Evolutionary conservation across 2,888 invertebrate species (phyloP).

Genomic region (Acrobasis suavella): DNA sequence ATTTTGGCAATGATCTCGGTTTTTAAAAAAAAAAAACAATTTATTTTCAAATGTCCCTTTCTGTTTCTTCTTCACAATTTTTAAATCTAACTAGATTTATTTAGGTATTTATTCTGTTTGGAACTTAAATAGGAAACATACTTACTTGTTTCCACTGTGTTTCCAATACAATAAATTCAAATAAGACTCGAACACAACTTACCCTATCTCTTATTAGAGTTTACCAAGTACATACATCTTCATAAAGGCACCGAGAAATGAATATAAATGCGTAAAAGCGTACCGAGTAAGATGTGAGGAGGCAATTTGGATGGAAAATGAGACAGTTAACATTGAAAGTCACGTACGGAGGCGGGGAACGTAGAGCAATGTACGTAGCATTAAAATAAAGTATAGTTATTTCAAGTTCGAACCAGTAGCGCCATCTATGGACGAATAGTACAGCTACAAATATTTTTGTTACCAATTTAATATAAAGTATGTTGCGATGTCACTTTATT

Average conservation of each 20-base stretch:
- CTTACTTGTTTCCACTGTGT: not conserved
- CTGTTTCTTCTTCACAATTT: too few relatives aligned
- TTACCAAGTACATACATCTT: constrained; percentile 61
- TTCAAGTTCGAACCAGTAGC: constrained; percentile 38
- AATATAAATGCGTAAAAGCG: constrained; percentile 69
- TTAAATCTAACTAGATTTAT: too few relatives aligned
- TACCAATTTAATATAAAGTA: not conserved
- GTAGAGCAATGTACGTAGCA: constrained; percentile 24
- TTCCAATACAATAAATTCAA: constrained; percentile 43
- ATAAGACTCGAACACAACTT: constrained; percentile 40
- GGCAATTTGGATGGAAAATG: constrained; percentile 72
- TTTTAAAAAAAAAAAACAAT: too few relatives aligned
- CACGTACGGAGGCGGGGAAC: constrained; percentile 60
- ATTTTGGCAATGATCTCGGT: too few relatives aligned
- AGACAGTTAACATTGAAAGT: constrained; percentile 71
- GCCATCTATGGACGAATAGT: constrained; percentile 40
- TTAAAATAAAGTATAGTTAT: constrained; percentile 7
- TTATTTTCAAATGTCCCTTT: too few relatives aligned
- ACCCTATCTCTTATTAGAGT: constrained; percentile 56
- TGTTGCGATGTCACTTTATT: too few relatives aligned
- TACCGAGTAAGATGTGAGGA: constrained; percentile 70
- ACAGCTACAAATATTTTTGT: not conserved
- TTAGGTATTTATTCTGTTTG: too few relatives aligned
- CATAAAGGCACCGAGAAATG: constrained; percentile 64
- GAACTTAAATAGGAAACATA: too few relatives aligned